Conservation (phyloP, 37 sponge, comb jelly and placozoan species). For the Petrosia ficiformis region DNA sequence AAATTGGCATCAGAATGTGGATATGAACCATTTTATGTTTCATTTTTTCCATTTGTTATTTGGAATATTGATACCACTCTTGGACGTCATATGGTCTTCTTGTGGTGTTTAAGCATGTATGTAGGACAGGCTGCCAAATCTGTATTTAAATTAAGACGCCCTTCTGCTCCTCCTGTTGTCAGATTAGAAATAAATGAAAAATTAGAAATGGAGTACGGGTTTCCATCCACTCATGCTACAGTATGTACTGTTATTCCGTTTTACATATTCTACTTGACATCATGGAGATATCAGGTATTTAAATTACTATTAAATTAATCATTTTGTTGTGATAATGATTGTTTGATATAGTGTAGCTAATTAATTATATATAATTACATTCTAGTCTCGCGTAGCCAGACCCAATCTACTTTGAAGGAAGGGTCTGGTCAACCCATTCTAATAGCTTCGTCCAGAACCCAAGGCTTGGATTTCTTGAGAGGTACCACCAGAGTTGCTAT, state of each 20-base stretch:
- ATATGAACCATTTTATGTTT: slow-evolving; percentile 90
- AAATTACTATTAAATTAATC: neutral
- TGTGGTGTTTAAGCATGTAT: slow-evolving; percentile 90
- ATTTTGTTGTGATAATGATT: slow-evolving; percentile 3
- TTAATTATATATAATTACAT: too few relatives aligned
- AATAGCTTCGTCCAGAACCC: too few relatives aligned
- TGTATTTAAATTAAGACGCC: slow-evolving; percentile 56
- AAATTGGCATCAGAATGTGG: slow-evolving; percentile 80
- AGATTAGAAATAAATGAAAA: slow-evolving; percentile 67
- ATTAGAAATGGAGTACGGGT: slow-evolving; percentile 83
- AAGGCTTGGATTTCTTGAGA: too few relatives aligned
- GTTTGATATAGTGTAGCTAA: neutral
- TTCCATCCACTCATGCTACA: slow-evolving; percentile 94
- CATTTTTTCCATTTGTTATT: slow-evolving; percentile 54
- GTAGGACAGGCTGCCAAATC: slow-evolving; percentile 87
- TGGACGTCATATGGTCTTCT: slow-evolving; percentile 34
- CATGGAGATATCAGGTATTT: slow-evolving; percentile 70
- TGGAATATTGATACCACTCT: slow-evolving; percentile 77
- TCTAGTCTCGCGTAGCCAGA: too few relatives aligned
- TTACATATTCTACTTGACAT: slow-evolving; percentile 37
- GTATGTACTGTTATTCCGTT: slow-evolving; percentile 77
- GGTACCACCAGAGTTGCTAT: too few relatives aligned
- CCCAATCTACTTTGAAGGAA: too few relatives aligned
- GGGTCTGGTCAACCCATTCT: too few relatives aligned
- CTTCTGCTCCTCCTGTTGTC: slow-evolving; percentile 72